Evolutionary conservation across 2,888 invertebrate species (phyloP), one percentile per base, ranked within the genome.

Genomic region (Ennomos fuscantarius): DNA sequence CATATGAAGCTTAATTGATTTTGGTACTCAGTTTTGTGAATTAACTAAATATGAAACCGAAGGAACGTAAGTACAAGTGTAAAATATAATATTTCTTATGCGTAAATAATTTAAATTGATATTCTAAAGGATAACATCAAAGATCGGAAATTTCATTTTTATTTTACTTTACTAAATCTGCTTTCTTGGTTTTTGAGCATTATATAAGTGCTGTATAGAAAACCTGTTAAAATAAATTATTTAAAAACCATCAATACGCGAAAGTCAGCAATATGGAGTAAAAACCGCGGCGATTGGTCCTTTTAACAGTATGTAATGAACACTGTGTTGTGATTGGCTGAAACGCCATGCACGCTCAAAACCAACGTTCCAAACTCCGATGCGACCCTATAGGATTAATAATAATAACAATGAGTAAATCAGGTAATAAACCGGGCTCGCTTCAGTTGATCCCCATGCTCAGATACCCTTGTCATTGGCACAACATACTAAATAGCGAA

Each of bases 401-500:
- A 8, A 9, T 13, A 9, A 40, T 13, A 12, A 12, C n/a, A 43
- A n/a, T 31, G 6, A 12, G 31, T 11, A 51, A 51, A 42, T 43
- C 10, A 24, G 24, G 24, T 24, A 24, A 24, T 24, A 24, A 43
- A 24, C 24, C 3, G 34, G 36, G 52, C 43, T 13, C n/a, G 3
- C 46, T 15, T 47, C 41, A 41, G 13, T 35, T 33, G 33, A 49
- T 31, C 40, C 12, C 46, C 41, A 8, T 10, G 12, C 36, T 41
- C 8, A 1, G n/a, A 44, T 34, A 34, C 12, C n/a, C 34, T 9
- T 10, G 37, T 82, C 88, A 94, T 93, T 95, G 95, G 92, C 94
- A 95, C 89, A 96, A 93, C 91, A 96, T 93, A 85, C 94, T 96
- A 89, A 97, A 93, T 84, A 97, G 92, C 55, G 96, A 95, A 86